Percentiles rank a stretch among this genome's conserved stretches.
Conservation (phyloP, 2,888 invertebrate genomes). For the Parapristionchus giblindavisi region DNA sequence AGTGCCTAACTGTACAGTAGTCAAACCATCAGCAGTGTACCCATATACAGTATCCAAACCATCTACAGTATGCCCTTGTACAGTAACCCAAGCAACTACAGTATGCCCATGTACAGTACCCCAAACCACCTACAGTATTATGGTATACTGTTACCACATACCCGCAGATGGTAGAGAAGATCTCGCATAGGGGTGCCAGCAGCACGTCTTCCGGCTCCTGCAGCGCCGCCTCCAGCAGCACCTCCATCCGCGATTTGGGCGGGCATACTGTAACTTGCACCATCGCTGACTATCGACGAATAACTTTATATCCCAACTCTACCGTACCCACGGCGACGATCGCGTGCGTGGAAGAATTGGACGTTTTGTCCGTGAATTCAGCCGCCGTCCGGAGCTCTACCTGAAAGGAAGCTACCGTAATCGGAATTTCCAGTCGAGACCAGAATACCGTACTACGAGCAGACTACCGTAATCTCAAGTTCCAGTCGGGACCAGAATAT, state of each 20-base stretch:
- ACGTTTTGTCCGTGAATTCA: too few relatives aligned
- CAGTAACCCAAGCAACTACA: too few relatives aligned
- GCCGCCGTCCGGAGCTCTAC: too few relatives aligned
- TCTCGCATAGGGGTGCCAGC: not conserved
- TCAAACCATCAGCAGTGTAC: too few relatives aligned
- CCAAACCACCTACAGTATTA: too few relatives aligned
- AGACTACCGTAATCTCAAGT: not conserved
- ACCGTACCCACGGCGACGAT: not conserved
- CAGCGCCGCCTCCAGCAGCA: constrained; percentile 8
- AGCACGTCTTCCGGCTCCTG: constrained; percentile 6
- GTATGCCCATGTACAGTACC: too few relatives aligned
- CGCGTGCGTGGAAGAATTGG: not conserved
- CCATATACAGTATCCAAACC: too few relatives aligned
- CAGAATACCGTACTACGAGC: not conserved
- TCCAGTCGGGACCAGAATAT: not conserved
- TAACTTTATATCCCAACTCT: not conserved
- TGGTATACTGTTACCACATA: not conserved
- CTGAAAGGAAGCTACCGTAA: too few relatives aligned
- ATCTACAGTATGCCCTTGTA: too few relatives aligned
- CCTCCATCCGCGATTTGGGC: too few relatives aligned
- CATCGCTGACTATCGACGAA: not conserved
- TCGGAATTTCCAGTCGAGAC: not conserved
- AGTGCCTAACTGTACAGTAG: too few relatives aligned
- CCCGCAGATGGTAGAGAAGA: not conserved
- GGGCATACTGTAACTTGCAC: too few relatives aligned